Conservation (phyloP, 2,888 invertebrate species). For the Desoria tigrina region DNA sequence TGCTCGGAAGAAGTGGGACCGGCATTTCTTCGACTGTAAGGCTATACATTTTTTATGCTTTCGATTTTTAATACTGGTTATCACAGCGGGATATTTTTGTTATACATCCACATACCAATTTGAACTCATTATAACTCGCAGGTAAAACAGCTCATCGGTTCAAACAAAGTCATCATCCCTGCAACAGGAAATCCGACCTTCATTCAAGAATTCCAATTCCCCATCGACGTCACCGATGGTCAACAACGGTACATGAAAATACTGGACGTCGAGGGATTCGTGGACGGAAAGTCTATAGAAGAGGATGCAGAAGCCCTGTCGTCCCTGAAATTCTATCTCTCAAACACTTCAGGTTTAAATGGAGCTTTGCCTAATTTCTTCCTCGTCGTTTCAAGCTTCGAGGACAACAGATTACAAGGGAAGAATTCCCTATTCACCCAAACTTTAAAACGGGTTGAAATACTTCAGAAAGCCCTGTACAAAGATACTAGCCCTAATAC, state of each 20-base stretch:
- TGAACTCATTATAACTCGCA: too few relatives aligned
- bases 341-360: not conserved
- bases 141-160: not conserved
- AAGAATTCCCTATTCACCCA: conserved; percentile 19
- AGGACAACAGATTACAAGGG: conserved; percentile 21
- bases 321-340: conserved; percentile 1
- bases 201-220: not conserved
- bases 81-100: too few relatives aligned
- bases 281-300: conserved; percentile 18
- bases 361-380: conserved; percentile 16
- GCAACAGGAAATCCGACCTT: not conserved
- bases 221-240: not conserved
- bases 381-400: conserved; percentile 23
- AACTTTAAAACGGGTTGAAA: conserved; percentile 7
- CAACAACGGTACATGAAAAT: conserved; percentile 1
- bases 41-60: too few relatives aligned
- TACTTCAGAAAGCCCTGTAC: conserved; percentile 2
- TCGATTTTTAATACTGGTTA: too few relatives aligned
- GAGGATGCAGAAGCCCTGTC: conserved; percentile 19
- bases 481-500: not conserved
- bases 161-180: not conserved
- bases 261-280: conserved; percentile 23
- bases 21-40: too few relatives aligned
- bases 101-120: too few relatives aligned
- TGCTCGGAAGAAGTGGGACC: too few relatives aligned